Conservation (phyloP, 2,797 vertebrate species). For the Epinephelus malabaricus region DNA sequence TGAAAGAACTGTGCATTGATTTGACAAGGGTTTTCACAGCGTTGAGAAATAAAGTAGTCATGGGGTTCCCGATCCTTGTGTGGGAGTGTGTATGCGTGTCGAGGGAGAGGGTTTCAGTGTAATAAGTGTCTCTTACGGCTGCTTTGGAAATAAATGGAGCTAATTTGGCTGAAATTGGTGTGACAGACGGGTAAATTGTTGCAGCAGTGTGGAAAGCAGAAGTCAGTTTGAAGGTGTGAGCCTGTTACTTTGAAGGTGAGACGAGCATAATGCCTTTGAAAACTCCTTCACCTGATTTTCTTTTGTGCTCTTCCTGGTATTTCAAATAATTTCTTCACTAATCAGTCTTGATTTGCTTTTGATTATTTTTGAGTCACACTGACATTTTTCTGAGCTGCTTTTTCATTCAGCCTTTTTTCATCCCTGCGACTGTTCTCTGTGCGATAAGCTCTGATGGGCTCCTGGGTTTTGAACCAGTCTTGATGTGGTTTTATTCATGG, state of each 20-base stretch:
- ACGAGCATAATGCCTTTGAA: slow-evolving; percentile 58
- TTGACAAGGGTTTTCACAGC: slow-evolving; percentile 82
- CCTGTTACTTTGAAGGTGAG: slow-evolving; percentile 76
- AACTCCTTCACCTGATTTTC: slow-evolving; percentile 59
- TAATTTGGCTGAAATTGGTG: slow-evolving; percentile 89
- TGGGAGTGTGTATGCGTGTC: slow-evolving; percentile 59
- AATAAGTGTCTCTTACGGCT: slow-evolving; percentile 88
- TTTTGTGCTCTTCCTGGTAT: slow-evolving; percentile 49
- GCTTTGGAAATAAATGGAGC: slow-evolving; percentile 90
- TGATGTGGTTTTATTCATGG: slow-evolving; percentile 3
- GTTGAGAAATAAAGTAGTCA: slow-evolving; percentile 82
- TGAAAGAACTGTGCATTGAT: slow-evolving; percentile 80
- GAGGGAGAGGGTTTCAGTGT: slow-evolving; percentile 84
- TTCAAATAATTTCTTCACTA: slow-evolving; percentile 54
- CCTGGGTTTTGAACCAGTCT: slow-evolving; percentile 19
- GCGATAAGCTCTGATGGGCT: slow-evolving; percentile 24
- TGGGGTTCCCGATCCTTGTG: slow-evolving; percentile 57
- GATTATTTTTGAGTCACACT: slow-evolving; percentile 38
- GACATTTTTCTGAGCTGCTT: slow-evolving; percentile 37
- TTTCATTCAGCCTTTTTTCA: slow-evolving; percentile 31
- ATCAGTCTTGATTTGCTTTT: slow-evolving; percentile 52
- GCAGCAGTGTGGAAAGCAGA: slow-evolving; percentile 78
- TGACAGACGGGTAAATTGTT: slow-evolving; percentile 88
- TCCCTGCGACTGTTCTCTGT: slow-evolving; percentile 14
- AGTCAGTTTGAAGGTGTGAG: slow-evolving; percentile 72